Percentiles rank a stretch among this genome's conserved stretches.
These are phyloP conservation scores for Eristalis intricaria DNA, from an alignment of 2,888 invertebrate genomes.

Conservation along the genomic window DNA sequence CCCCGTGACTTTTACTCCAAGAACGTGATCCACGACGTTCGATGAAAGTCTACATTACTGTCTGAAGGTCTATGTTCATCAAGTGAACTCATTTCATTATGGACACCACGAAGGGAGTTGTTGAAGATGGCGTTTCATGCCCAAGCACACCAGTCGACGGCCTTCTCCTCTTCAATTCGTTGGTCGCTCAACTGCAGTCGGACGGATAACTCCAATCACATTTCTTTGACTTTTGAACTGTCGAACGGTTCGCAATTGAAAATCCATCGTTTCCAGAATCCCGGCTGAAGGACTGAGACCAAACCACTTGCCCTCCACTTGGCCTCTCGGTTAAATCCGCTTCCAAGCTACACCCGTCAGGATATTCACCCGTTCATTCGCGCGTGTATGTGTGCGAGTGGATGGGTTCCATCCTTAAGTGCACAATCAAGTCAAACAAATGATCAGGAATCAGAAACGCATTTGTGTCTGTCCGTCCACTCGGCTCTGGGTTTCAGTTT, in stretches of 20 bases:
- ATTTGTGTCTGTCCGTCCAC: constrained; percentile 32
- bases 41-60: too few relatives aligned
- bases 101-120: too few relatives aligned
- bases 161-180: too few relatives aligned
- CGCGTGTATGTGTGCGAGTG: not conserved
- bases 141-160: too few relatives aligned
- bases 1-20: too few relatives aligned
- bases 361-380: not conserved
- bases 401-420: constrained; percentile 20
- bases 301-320: not conserved
- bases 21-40: too few relatives aligned
- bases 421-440: constrained; percentile 55
- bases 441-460: constrained; percentile 54
- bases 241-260: not conserved
- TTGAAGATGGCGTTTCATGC: too few relatives aligned
- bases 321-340: not conserved
- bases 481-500: constrained; percentile 31
- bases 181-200: too few relatives aligned
- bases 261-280: not conserved
- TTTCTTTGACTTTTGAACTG: not conserved
- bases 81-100: too few relatives aligned
- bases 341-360: not conserved
- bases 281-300: not conserved
- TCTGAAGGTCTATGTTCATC: too few relatives aligned
- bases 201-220: not conserved